Base-by-base conservation (phyloP, 2,888 invertebrate genomes). In the Hybos culiciformis region DNA sequence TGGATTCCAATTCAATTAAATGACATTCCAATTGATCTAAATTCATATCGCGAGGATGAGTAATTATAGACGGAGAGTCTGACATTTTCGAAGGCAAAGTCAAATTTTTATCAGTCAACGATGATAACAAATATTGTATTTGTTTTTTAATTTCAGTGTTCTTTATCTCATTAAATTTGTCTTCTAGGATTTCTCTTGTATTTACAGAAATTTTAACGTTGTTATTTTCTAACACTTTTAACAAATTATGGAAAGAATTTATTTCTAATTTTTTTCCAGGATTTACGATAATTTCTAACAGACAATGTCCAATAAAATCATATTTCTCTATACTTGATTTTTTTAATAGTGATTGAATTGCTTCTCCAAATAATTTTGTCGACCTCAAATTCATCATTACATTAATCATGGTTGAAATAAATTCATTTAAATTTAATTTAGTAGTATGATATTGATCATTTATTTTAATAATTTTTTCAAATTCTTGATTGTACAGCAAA, bases 41-140 rank as follows among this genome's bases (percentile, higher is more conserved):
- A 46, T 66, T 70, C 83, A 83, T 82, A 43, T 75, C 66, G 53
- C 71, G 70, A 4, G 74, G 74, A 57, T 74, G 74, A 18, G 65
- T 63, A 36, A 75, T 68, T 37, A 70, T 66, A 1, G 56, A 45
- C 9, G 47, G 53, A n/a, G 43, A 21, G 20, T 36, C 44, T 9
- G 48, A 23, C 59, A 61, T 2, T 0, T 5, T 9, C 4, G 12
- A 12, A 2, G n/a, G 47, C 37, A 62, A 45, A 21, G 42, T 41
- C 1, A 73, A 44, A n/a, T 56, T 51, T 1, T 66, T 61, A 45
- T 70, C 69, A 0, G 66, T 68, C 51, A 75, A 66, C 6, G 60
- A 58, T 1, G 63, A 49, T 37, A 62, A 37, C 5, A 44, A 42
- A 29, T 54, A 55, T 1, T 68, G 56, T 2, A 51, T 39, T 0